Evolutionary conservation across 2,113 vertebrate species (phyloP).

Genomic region (Caranx ignobilis): DNA sequence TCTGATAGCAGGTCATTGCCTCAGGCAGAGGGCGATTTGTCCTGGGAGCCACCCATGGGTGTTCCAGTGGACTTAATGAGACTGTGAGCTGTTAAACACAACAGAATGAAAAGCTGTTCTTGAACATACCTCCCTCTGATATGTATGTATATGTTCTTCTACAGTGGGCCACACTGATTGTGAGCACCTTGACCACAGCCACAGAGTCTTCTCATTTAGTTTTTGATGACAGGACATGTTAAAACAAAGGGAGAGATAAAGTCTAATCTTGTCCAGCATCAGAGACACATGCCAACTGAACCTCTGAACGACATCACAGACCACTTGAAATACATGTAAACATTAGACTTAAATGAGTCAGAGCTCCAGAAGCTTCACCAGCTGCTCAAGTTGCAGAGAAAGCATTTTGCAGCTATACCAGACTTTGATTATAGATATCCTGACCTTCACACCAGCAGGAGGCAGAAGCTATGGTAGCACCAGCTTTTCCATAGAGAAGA

Average conservation of each 20-base stretch:
- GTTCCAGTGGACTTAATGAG: conserved; percentile 3
- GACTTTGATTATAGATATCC: too few species aligned
- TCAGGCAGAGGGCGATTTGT: conserved; percentile 4
- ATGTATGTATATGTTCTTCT: neutral
- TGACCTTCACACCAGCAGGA: too few species aligned
- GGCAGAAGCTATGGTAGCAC: too few species aligned
- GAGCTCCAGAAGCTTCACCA: too few species aligned
- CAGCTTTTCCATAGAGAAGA: too few species aligned
- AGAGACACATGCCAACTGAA: neutral
- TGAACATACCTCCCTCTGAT: neutral
- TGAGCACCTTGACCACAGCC: neutral
- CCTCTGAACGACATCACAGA: too few species aligned
- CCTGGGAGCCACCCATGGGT: conserved; percentile 15
- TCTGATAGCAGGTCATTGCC: conserved; percentile 9
- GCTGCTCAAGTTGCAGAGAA: too few species aligned
- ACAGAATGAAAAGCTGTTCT: neutral
- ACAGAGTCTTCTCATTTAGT: neutral
- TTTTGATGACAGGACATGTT: neutral
- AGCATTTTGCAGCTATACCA: too few species aligned
- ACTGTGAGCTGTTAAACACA: neutral
- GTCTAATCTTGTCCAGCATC: neutral
- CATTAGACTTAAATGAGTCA: too few species aligned
- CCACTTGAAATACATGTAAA: too few species aligned
- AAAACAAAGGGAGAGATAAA: neutral
- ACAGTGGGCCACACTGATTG: neutral